A percentile compares a stretch with the other conserved stretches of the same genome.
Evolutionary conservation across 2,113 vertebrate species (phyloP).

Genomic region (Chionis minor): DNA sequence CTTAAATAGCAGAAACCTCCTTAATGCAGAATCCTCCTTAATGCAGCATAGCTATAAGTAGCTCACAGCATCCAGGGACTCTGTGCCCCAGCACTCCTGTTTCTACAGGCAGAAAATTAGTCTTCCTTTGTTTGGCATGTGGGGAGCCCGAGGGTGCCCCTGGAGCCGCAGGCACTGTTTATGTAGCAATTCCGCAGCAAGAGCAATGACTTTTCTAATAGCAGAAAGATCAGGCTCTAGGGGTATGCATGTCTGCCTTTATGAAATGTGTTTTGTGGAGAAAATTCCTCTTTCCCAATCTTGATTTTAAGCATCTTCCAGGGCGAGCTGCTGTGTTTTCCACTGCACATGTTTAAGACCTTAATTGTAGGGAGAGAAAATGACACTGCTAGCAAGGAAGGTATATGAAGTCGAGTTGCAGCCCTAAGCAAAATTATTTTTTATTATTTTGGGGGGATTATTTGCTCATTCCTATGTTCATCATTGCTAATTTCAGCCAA

Average conservation of each 20-base stretch:
- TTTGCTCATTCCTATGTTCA: neutral
- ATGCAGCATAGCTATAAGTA: neutral
- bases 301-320: neutral
- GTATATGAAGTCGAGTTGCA: neutral
- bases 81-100: neutral
- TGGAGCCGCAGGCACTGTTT: neutral
- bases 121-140: slow-evolving; percentile 38
- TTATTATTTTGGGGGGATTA: neutral
- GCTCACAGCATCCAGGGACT: neutral
- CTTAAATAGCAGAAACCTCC: neutral
- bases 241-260: neutral
- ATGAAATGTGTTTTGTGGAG: neutral
- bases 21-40: neutral
- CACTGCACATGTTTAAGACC: neutral
- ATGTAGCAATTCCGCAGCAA: neutral
- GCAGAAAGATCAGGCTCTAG: neutral
- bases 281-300: neutral
- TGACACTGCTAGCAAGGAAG: neutral
- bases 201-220: neutral
- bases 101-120: slow-evolving; percentile 48
- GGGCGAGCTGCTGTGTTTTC: neutral
- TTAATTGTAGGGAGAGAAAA: neutral
- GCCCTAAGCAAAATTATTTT: neutral
- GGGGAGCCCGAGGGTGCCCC: slow-evolving; percentile 40
- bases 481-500: neutral